These are phyloP conservation scores for Lepilemur ruficaudatus DNA, from an alignment of 2,797 vertebrate genomes.

Conservation along the genomic window DNA sequence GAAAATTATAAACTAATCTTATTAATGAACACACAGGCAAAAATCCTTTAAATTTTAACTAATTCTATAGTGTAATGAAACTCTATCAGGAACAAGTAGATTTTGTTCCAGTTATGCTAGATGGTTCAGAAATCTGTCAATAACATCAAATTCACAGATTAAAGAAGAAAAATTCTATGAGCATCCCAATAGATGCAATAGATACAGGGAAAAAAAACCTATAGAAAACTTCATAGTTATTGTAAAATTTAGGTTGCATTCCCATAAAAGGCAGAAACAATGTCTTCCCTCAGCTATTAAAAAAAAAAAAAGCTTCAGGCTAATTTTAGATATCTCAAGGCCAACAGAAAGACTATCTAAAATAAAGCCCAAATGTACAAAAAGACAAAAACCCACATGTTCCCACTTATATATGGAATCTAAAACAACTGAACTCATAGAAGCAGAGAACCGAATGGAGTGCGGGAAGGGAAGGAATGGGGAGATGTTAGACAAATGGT, in stretches of 20 bases:
- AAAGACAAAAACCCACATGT: neutral
- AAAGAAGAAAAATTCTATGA: conserved; percentile 37
- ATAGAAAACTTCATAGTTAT: conserved; percentile 34
- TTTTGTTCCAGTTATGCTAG: neutral
- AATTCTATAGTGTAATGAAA: conserved; percentile 32
- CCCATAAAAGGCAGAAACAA: neutral
- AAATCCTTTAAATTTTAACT: conserved; percentile 40
- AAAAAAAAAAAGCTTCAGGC: neutral
- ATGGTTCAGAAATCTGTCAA: conserved; percentile 33
- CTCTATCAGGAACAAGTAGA: neutral
- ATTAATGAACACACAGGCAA: conserved; percentile 26
- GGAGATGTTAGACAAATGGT: neutral
- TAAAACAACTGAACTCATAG: neutral
- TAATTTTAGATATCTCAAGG: neutral
- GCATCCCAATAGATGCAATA: neutral
- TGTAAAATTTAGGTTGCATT: conserved; percentile 11
- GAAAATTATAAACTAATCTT: conserved; percentile 6
- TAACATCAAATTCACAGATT: neutral
- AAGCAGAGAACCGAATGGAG: neutral
- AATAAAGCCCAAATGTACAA: neutral
- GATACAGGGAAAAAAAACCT: neutral
- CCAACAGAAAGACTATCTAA: neutral
- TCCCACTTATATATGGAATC: neutral
- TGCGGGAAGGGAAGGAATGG: neutral
- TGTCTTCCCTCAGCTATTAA: neutral